Evolutionary conservation across 35 echinoderm and acorn worm species (phyloP), one percentile per base, ranked within the genome.

Genomic region (Chiridota heheva): DNA sequence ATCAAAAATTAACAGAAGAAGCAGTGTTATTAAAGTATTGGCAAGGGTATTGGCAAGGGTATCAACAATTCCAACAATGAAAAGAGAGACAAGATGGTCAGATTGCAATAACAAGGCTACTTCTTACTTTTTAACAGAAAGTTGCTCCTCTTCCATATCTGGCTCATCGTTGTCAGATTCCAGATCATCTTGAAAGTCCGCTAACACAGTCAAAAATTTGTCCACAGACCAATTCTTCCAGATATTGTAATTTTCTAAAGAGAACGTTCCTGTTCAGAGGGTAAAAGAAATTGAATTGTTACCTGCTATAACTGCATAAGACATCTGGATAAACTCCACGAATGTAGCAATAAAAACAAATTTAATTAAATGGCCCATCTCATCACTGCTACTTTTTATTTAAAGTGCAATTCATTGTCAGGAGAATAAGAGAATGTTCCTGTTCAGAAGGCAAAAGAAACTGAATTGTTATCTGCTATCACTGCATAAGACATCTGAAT

Each of bases 121-220:
- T n/a, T 16, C 2, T 33, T 51, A 78, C 75, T 58, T 78, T 78
- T 78, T 78, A 6, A 78, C 75, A 39, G 75, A 78, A 0, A 78
- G 33, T 38, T 78, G 51, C 29, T 78, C 75, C 42, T 58, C 75
- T 40, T 78, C 75, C 12, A 60, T 28, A 10, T 33, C 27, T 42
- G 58, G 51, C 26, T 61, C 28, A 7, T 34, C 47, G 40, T 78
- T n/a, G 35, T 78, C 48, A 17, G 58, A 49, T 59, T 78, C 75
- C 6, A 57, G 53, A 40, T 78, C 75, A 38, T 78, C 75, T 24
- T 49, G 62, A 42, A 78, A 78, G 62, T 78, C 75, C 62, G 73
- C 56, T 26, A 77, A 55, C 12, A 77, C 31, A 36, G 56, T 55
- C 12, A 77, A 35, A 7, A 77, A n/a, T 55, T 38, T 77, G 47